These are phyloP conservation scores for Pygmarrhopalites habei DNA, from an alignment of 1,140 invertebrate genomes.

Conservation along the genomic window DNA sequence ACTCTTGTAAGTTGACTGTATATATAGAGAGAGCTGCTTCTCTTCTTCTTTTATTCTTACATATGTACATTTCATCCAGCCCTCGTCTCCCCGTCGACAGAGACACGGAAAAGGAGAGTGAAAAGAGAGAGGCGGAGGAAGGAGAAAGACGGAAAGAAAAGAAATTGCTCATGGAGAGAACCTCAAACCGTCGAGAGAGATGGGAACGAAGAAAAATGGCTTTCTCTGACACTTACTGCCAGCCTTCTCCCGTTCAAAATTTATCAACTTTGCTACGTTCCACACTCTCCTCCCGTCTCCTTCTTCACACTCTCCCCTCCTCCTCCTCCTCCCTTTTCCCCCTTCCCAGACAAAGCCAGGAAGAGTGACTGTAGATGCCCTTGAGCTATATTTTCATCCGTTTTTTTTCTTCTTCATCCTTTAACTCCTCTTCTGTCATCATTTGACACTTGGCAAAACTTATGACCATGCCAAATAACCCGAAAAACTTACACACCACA, in stretches of 20 bases:
- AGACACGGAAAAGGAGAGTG: not conserved
- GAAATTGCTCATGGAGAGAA: conserved; percentile 14
- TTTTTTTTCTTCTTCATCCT: too few relatives aligned
- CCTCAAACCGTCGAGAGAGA: conserved; percentile 16
- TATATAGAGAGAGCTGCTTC: too few relatives aligned
- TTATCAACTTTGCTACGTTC: conserved; percentile 8
- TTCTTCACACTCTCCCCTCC: conserved; percentile 6
- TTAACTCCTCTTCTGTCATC: conserved; percentile 12
- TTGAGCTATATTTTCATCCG: conserved; percentile 9
- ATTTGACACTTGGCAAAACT: conserved; percentile 16
- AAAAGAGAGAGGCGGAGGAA: not conserved
- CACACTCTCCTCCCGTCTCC: conserved; percentile 7
- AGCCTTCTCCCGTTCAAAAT: conserved; percentile 14
- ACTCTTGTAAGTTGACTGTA: too few relatives aligned
- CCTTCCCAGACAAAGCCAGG: too few relatives aligned
- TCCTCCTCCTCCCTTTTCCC: too few relatives aligned
- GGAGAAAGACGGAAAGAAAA: conserved; percentile 7
- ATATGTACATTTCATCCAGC: too few relatives aligned
- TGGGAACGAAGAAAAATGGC: too few relatives aligned
- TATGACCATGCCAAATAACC: conserved; percentile 3
- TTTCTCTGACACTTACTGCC: conserved; percentile 11
- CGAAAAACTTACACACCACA: too few relatives aligned
- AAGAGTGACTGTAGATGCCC: conserved; percentile 2
- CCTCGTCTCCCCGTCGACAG: too few relatives aligned
- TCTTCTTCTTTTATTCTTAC: too few relatives aligned